Base-by-base conservation (phyloP, 92 coral and sea anemone species). In the Paramuricea clavata region DNA sequence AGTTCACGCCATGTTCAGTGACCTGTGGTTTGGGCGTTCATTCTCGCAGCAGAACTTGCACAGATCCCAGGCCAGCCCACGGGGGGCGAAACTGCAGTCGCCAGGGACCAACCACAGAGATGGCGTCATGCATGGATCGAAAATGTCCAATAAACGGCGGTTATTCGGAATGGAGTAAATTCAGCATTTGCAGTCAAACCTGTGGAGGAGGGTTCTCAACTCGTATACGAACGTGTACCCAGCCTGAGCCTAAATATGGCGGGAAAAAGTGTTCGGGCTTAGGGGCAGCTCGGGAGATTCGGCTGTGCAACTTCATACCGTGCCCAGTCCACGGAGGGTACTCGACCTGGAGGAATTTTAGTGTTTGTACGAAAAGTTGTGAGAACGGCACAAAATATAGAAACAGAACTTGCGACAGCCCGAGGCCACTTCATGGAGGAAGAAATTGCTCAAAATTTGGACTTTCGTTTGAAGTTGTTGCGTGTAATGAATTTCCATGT, bases 241-340 rank as follows among this genome's bases (percentile, higher is more conserved):
- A 87, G 69, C 95, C 95, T 17, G 54, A 62, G 39, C 93, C 95
- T 6, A 74, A 67, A 21, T 67, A 90, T 47, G 92, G 93, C 34
- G 95, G 95, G 42, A 65, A 22, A 68, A 78, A 87, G 67, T 93
- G 95, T 60, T 72, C 88, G 27, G 81, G 77, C 27, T 78, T 82
- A 32, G 95, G 95, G 22, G 69, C 76, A 26, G 39, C 87, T 15
- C 33, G 74, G 49, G 87, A 90, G 60, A 33, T 42, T 22, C 57
- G 81, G 32, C 83, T 43, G 11, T 93, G 95, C 60, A 93, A 85
- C 78, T 82, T 89, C 43, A 19, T 76, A 3, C 86, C 84, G 26
- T 93, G 95, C 47, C 93, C 95, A 15, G 82, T 93, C 22, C 82
- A 93, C 36, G 95, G 95, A 33, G 92, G 92, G 1, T 90, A 87